phyloP scores from a whole-genome alignment of 2,888 invertebrate genomes.

The Anticlea derivata region DNA sequence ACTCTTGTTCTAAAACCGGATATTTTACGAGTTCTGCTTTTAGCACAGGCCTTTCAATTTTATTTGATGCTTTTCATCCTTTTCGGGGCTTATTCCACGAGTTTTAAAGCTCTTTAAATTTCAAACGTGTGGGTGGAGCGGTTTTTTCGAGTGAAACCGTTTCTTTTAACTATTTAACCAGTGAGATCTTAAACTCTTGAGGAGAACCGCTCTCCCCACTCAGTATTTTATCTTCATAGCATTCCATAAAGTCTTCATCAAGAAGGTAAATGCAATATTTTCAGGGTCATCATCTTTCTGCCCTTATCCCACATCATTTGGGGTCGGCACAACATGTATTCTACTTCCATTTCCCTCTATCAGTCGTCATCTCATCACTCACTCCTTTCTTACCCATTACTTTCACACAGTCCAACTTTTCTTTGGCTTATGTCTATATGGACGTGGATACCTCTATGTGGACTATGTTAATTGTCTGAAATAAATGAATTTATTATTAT shows the following conservation, averaged over 20 bases:
- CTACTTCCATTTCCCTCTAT: no score
- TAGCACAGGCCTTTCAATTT: slow-evolving; percentile 30
- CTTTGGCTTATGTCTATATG: no score
- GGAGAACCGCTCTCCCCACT: not conserved
- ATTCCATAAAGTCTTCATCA: not conserved
- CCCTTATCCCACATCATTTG: no score
- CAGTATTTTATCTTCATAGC: not conserved
- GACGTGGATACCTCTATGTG: no score
- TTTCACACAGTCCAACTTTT: no score
- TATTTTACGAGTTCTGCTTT: slow-evolving; percentile 36
- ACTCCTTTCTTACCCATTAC: no score
- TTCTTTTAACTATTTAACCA: no score
- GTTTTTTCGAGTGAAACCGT: not conserved
- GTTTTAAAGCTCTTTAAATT: slow-evolving; percentile 1
- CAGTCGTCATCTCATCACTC: no score
- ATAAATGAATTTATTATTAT: no score
- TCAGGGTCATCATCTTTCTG: no score
- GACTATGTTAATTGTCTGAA: no score
- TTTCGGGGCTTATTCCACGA: slow-evolving; percentile 3
- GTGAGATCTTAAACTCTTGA: not conserved
- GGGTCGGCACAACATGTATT: no score
- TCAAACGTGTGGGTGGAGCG: not conserved
- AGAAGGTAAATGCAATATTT: not conserved
- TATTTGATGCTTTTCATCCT: slow-evolving; percentile 16
- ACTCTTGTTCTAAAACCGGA: slow-evolving; percentile 36